Conservation (phyloP, 2,113 vertebrate species). For the Oncorhynchus gorbuscha region DNA sequence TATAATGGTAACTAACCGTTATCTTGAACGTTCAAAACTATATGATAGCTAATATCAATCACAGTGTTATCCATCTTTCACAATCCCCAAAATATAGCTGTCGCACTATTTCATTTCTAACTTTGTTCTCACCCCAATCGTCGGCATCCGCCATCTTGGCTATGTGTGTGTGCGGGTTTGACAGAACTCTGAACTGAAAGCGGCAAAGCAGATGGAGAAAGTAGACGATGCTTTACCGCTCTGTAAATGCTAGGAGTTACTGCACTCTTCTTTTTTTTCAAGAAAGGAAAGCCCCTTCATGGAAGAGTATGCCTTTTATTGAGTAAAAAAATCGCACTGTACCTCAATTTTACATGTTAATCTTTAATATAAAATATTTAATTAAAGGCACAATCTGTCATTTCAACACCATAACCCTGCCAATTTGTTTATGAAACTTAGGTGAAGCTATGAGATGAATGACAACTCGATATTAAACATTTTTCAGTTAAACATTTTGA, state of each 20-base stretch:
- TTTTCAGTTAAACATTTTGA: background rate
- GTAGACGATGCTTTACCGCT: conserved; percentile 34
- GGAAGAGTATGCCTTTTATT: too few relatives aligned
- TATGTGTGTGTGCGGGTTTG: conserved; percentile 37
- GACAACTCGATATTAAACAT: too few relatives aligned
- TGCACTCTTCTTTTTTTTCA: too few relatives aligned
- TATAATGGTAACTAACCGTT: background rate
- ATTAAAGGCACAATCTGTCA: too few relatives aligned
- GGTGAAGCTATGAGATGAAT: too few relatives aligned
- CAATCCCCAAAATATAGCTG: background rate
- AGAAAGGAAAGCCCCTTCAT: too few relatives aligned
- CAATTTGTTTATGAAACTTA: too few relatives aligned
- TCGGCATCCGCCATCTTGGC: conserved; percentile 71
- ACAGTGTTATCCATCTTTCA: background rate
- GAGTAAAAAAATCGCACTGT: too few relatives aligned
- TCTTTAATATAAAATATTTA: too few relatives aligned
- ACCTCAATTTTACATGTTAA: too few relatives aligned
- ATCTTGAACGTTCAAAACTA: background rate
- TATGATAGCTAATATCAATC: background rate
- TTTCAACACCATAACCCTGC: too few relatives aligned
- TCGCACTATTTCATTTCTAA: conserved; percentile 24
- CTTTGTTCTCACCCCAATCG: conserved; percentile 74
- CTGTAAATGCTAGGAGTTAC: background rate
- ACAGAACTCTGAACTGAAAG: background rate
- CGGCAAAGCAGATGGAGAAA: conserved; percentile 30